Conservation (phyloP, 2,888 invertebrate species). For the Agonopterix heracliana region DNA sequence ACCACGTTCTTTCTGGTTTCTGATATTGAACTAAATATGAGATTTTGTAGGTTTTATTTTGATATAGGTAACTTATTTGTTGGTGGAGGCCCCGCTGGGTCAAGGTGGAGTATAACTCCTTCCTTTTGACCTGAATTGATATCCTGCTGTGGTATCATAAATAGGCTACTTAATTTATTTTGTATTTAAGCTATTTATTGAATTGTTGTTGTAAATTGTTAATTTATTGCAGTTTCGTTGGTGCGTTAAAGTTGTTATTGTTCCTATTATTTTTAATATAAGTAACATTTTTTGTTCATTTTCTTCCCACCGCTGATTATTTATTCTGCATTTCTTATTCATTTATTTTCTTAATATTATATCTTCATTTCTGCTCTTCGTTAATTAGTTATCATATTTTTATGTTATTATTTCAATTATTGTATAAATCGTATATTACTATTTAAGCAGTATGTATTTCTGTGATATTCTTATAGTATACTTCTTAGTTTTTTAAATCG, state of each 20-base stretch:
- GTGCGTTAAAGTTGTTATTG: slow-evolving; percentile 34
- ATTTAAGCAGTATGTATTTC: slow-evolving; percentile 48
- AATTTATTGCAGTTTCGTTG: slow-evolving; percentile 37
- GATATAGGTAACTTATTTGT: no score
- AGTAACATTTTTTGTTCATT: slow-evolving; percentile 1
- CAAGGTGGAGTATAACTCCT: no score
- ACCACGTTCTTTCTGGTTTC: no score
- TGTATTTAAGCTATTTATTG: slow-evolving; percentile 31
- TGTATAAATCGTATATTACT: slow-evolving; percentile 3
- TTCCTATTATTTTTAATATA: slow-evolving; percentile 1
- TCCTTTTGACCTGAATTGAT: no score
- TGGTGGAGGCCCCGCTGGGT: no score
- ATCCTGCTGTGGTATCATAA: no score
- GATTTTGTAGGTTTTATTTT: no score
- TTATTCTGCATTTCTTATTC: slow-evolving; percentile 3
- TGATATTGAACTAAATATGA: no score
- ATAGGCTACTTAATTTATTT: neutral
- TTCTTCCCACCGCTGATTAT: neutral
- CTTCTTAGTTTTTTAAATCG: slow-evolving; percentile 1
- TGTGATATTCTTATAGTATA: slow-evolving; percentile 44
- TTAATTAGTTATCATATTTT: no score
- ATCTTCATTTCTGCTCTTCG: no score
- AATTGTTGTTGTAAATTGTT: slow-evolving; percentile 25
- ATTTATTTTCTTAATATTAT: neutral
- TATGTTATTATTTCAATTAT: neutral